Percentiles rank a stretch among this genome's conserved stretches.
These are phyloP conservation scores for Tipula vernalis DNA, from an alignment of 2,888 invertebrate genomes.

Conservation along the genomic window DNA sequence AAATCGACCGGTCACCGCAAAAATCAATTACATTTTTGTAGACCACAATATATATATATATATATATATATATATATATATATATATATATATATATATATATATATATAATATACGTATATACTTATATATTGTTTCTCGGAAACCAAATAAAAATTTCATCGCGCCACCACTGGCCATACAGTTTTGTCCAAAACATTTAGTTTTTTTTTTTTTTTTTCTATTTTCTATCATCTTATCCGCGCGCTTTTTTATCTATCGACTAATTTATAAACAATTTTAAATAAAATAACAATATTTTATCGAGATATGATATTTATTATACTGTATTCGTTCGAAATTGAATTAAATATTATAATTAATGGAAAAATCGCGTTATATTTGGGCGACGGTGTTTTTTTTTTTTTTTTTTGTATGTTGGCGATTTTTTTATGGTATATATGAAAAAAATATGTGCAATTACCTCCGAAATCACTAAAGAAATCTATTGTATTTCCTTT, in stretches of 20 bases:
- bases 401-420: background rate
- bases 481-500: slow-evolving; percentile 8
- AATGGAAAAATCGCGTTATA: background rate
- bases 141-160: too few species aligned
- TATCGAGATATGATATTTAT: background rate
- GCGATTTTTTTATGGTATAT: background rate
- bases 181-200: background rate
- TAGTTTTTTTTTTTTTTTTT: background rate
- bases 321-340: background rate
- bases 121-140: too few species aligned
- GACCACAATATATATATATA: too few species aligned
- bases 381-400: background rate
- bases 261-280: background rate
- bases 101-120: too few species aligned
- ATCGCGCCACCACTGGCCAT: background rate
- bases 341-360: background rate
- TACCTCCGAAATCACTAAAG: background rate
- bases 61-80: too few species aligned
- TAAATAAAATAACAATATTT: background rate
- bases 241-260: background rate
- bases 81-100: too few species aligned
- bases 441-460: background rate
- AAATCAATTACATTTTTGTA: background rate
- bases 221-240: background rate
- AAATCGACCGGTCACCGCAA: background rate